A percentile compares a stretch with the other conserved stretches of the same genome.
phyloP scores from a whole-genome alignment of 2,113 vertebrate species.

The Sapajus apella region DNA sequence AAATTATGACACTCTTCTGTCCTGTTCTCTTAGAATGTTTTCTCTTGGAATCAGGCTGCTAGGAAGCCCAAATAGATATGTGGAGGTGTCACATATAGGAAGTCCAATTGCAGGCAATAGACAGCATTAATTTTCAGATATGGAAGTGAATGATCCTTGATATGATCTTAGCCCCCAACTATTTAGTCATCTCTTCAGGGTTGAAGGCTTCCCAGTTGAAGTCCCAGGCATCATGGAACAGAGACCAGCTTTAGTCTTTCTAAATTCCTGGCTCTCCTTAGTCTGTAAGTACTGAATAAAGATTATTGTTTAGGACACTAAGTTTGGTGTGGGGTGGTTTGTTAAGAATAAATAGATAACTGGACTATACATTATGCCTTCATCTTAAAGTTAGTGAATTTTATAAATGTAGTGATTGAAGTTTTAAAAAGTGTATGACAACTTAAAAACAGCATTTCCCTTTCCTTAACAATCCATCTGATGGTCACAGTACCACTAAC shows the following conservation, averaged over 20 bases:
- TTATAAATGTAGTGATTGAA: slow-evolving; percentile 18
- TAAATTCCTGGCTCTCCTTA: neutral
- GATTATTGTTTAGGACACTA: neutral
- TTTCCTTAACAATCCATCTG: neutral
- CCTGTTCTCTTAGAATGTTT: neutral
- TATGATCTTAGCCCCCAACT: neutral
- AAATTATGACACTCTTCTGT: neutral
- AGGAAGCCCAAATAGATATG: neutral
- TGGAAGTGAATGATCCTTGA: neutral
- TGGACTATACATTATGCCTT: neutral
- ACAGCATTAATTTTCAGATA: neutral
- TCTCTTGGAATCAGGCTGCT: neutral
- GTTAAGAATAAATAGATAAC: neutral
- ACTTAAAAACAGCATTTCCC: neutral
- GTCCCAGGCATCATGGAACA: neutral
- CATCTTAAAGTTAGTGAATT: neutral
- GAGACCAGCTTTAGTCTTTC: neutral
- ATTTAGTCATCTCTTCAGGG: neutral
- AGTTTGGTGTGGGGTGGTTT: neutral
- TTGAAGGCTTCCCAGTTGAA: neutral
- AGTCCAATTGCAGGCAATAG: neutral
- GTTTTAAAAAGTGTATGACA: neutral
- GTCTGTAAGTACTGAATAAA: neutral
- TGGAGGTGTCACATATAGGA: neutral
- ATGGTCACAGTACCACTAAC: neutral